These are phyloP conservation scores for Eupithecia abbreviata DNA, from an alignment of 2,888 invertebrate species.

Conservation along the genomic window DNA sequence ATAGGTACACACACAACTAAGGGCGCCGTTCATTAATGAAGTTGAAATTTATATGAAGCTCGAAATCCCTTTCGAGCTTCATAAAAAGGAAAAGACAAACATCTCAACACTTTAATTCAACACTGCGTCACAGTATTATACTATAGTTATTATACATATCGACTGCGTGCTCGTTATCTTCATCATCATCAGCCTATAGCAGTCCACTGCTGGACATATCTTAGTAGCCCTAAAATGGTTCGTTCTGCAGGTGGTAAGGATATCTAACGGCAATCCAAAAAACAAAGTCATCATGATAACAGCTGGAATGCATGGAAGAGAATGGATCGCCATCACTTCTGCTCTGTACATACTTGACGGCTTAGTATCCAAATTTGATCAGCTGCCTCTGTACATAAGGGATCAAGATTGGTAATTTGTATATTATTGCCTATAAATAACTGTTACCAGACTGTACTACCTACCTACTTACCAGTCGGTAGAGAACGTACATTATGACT, in stretches of 20 bases:
- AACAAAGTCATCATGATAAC: slow-evolving; percentile 86
- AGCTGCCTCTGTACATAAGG: slow-evolving; percentile 85
- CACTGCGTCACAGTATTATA: too few relatives aligned
- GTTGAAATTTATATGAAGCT: too few relatives aligned
- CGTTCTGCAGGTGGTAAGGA: slow-evolving; percentile 65
- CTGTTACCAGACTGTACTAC: not conserved
- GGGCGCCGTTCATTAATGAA: too few relatives aligned
- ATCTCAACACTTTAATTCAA: not conserved
- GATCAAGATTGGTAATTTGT: slow-evolving; percentile 87
- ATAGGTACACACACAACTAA: too few relatives aligned
- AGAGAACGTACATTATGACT: not conserved
- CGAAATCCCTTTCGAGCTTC: too few relatives aligned
- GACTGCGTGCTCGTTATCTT: not conserved
- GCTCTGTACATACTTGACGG: slow-evolving; percentile 88
- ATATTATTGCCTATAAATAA: not conserved
- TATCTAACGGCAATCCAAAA: slow-evolving; percentile 85
- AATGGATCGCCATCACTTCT: slow-evolving; percentile 91
- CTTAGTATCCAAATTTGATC: slow-evolving; percentile 86
- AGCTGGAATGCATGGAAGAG: slow-evolving; percentile 92
- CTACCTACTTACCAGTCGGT: too few relatives aligned
- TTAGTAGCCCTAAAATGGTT: not conserved
- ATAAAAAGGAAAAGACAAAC: too few relatives aligned
- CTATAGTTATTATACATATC: too few relatives aligned
- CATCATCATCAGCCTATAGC: too few relatives aligned
- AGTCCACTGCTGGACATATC: not conserved